Conservation (phyloP, 2,888 invertebrate genomes). For the Drosophila neonasuta region DNA sequence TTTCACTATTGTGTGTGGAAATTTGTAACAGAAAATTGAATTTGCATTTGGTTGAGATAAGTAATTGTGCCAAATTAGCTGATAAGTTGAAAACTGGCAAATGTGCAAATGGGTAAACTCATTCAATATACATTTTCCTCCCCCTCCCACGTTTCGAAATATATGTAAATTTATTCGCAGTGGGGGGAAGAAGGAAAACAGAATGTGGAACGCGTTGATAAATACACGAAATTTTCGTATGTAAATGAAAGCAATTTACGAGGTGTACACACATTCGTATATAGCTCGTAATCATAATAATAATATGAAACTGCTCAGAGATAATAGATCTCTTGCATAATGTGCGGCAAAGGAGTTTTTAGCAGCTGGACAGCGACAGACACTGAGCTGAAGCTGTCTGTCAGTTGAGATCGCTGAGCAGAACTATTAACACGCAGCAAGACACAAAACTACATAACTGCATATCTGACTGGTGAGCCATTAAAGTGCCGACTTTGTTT, state of each 20-base stretch:
- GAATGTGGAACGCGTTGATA: slow-evolving; percentile 20
- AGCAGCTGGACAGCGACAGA: slow-evolving; percentile 10
- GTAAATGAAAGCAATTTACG: slow-evolving; percentile 17
- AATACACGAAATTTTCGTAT: slow-evolving; percentile 6
- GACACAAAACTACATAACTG: neutral
- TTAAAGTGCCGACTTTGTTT: slow-evolving; percentile 27
- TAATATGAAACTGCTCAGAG: slow-evolving; percentile 11
- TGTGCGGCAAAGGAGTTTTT: slow-evolving; percentile 5
- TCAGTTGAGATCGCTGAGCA: slow-evolving; percentile 22
- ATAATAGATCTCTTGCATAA: slow-evolving; percentile 27
- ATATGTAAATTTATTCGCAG: slow-evolving; percentile 14
- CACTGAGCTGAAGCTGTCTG: slow-evolving; percentile 2
- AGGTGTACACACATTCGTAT: neutral
- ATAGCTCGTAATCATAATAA: slow-evolving; percentile 8
- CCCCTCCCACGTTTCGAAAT: neutral
- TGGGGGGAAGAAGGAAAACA: neutral
- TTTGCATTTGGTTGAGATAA: slow-evolving; percentile 47
- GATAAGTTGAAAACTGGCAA: slow-evolving; percentile 33
- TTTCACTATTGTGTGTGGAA: neutral
- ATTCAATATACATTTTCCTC: slow-evolving; percentile 15
- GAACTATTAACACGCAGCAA: slow-evolving; percentile 43
- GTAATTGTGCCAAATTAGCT: slow-evolving; percentile 58
- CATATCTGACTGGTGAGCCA: slow-evolving; percentile 17
- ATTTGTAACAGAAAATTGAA: slow-evolving; percentile 13
- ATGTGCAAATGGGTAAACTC: slow-evolving; percentile 31